phyloP scores from a whole-genome alignment of 2,888 invertebrate genomes.

The Arrhopalites spinosus region DNA sequence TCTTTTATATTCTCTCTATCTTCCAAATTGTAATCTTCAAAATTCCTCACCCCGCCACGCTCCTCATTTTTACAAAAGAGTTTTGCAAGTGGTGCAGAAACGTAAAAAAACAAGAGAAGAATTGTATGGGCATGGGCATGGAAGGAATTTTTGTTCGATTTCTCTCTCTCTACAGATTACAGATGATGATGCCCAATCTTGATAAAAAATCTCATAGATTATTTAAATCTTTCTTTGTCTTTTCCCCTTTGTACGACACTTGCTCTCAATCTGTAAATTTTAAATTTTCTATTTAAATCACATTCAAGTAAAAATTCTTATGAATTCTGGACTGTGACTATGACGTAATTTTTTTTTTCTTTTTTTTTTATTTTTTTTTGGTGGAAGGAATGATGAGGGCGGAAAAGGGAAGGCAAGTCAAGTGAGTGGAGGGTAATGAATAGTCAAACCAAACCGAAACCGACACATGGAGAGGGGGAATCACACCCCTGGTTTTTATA shows the following conservation, averaged over 20 bases:
- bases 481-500: too few relatives aligned
- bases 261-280: too few relatives aligned
- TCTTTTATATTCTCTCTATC: neutral
- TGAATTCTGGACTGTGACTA: neutral
- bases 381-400: neutral
- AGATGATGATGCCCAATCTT: neutral
- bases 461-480: conserved; percentile 35
- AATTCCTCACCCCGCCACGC: too few relatives aligned
- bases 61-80: neutral
- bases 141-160: neutral
- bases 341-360: too few relatives aligned
- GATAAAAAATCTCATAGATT: neutral
- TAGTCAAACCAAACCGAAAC: conserved; percentile 37
- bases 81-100: neutral
- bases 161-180: neutral
- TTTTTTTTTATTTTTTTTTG: too few relatives aligned
- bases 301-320: neutral
- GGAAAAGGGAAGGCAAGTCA: neutral
- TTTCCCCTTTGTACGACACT: neutral
- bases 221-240: neutral
- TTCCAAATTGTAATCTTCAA: neutral
- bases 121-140: too few relatives aligned
- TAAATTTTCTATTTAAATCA: too few relatives aligned
- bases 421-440: conserved; percentile 29
- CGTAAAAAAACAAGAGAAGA: neutral